Evolutionary conservation across 2,113 vertebrate species (phyloP).

Genomic region (Ameiurus melas): DNA sequence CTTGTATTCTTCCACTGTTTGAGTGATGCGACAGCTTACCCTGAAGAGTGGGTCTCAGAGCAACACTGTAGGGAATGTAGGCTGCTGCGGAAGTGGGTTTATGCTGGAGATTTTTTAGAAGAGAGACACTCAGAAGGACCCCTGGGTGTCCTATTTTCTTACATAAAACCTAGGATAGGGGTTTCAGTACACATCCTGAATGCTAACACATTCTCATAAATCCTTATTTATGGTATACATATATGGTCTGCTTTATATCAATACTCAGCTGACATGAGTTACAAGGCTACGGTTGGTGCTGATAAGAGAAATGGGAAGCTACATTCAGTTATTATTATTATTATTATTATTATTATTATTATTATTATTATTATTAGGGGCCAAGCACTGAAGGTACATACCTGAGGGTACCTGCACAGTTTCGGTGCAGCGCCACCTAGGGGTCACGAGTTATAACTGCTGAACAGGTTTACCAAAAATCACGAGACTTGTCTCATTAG

Average conservation of each 20-base stretch:
- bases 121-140: constrained; percentile 12
- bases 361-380: too few species aligned
- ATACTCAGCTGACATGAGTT: not conserved
- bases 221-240: constrained; percentile 12
- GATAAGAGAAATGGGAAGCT: not conserved
- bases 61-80: constrained; percentile 11
- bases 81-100: constrained; percentile 16
- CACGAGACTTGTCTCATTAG: too few species aligned
- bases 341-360: not conserved
- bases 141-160: not conserved
- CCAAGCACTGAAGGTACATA: too few species aligned
- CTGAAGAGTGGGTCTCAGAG: not conserved
- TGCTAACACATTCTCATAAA: constrained; percentile 10
- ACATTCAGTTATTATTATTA: not conserved
- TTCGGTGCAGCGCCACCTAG: too few species aligned
- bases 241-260: not conserved
- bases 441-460: too few species aligned
- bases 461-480: too few species aligned
- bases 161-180: not conserved
- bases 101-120: not conserved
- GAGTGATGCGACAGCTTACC: constrained; percentile 17
- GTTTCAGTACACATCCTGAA: not conserved
- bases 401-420: too few species aligned
- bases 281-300: not conserved
- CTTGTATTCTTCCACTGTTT: not conserved